phyloP scores from a whole-genome alignment of 2,113 vertebrate genomes.

The Osmerus eperlanus region DNA sequence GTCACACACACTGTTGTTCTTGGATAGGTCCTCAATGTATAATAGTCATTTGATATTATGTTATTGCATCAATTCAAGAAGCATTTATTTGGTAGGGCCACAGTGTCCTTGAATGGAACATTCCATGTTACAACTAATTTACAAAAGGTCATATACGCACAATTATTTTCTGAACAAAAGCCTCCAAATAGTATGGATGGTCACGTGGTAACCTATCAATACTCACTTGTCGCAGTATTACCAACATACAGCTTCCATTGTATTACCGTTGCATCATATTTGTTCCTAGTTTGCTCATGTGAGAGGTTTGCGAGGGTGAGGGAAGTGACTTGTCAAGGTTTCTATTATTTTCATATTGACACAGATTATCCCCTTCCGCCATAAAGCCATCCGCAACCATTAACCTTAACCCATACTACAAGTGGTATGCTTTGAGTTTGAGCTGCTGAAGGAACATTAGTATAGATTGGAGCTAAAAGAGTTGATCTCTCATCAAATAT shows the following conservation, averaged over 20 bases:
- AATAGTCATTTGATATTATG: neutral
- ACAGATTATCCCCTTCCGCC: neutral
- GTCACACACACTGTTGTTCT: slow-evolving; percentile 20
- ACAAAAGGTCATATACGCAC: slow-evolving; percentile 38
- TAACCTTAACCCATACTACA: neutral
- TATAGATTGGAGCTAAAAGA: neutral
- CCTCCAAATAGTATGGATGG: neutral
- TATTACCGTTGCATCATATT: neutral
- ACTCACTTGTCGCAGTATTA: slow-evolving; percentile 8
- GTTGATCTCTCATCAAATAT: neutral
- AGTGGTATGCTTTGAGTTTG: too few species aligned
- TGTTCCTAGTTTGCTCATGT: neutral
- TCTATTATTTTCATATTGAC: neutral
- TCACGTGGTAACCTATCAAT: neutral
- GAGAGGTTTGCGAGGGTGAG: neutral
- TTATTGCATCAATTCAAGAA: too few species aligned
- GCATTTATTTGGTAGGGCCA: too few species aligned
- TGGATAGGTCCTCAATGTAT: slow-evolving; percentile 9
- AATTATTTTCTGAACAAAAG: slow-evolving; percentile 28
- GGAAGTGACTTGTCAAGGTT: neutral
- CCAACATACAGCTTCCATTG: neutral
- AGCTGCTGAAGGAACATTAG: too few species aligned
- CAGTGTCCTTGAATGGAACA: slow-evolving; percentile 41
- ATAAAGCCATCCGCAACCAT: neutral
- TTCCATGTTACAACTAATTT: slow-evolving; percentile 61